Conservation (phyloP, 2,113 vertebrate genomes). For the Hystrix brachyura region DNA sequence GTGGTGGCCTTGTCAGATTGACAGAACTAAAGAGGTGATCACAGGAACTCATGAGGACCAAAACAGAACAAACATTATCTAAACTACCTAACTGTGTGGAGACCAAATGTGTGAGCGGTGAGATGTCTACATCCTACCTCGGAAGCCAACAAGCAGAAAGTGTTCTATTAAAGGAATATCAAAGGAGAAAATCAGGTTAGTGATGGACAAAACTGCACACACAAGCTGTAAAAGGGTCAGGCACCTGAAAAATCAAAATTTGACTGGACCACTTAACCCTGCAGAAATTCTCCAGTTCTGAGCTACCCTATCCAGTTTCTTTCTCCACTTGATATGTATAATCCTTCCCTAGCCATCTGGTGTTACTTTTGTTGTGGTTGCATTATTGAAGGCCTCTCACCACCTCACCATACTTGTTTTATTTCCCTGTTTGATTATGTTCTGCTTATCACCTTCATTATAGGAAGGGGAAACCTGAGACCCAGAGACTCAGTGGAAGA, state of each 20-base stretch:
- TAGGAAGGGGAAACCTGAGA: background rate
- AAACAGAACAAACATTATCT: background rate
- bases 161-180: background rate
- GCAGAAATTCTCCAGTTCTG: background rate
- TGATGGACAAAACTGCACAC: background rate
- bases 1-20: background rate
- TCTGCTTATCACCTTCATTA: background rate
- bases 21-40: background rate
- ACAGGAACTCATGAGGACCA: background rate
- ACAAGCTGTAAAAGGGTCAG: background rate
- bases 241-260: background rate
- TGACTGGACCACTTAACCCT: background rate
- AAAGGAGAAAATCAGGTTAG: background rate
- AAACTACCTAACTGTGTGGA: background rate
- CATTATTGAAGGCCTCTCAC: background rate
- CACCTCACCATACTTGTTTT: background rate
- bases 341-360: background rate
- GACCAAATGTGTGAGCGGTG: background rate
- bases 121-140: background rate
- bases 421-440: background rate
- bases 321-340: fast-evolving
- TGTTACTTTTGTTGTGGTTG: background rate
- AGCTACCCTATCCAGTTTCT: background rate
- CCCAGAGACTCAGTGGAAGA: background rate
- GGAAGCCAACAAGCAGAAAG: background rate